Evolutionary conservation across 2,888 invertebrate genomes (phyloP), one percentile per base, ranked within the genome.

Genomic region (Linyphia triangularis): DNA sequence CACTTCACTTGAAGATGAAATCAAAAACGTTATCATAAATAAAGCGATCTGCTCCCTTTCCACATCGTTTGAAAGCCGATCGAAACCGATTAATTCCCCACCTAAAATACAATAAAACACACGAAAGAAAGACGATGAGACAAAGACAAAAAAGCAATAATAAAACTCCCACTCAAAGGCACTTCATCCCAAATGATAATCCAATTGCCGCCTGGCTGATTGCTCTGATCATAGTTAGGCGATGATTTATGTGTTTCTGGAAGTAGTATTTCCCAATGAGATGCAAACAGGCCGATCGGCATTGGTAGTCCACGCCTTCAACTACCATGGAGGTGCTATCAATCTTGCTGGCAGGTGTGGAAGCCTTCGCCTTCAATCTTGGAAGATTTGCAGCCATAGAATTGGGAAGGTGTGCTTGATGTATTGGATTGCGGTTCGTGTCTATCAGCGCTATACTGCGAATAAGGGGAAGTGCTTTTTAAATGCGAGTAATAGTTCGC

Each of bases 121-220:
- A 16, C 22, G 37, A 73, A 83, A 51, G 75, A 26, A 59, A 37
- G 33, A 4, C 26, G 37, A 22, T 28, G 16, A 51, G n/a, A 43
- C 43, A 43, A 26, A 7, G 26, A 28, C 28, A 28, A 33, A 77
- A 81, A 37, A 26, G 57, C 13, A 69, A 65, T 43, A 63, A 78
- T 65, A 22, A 26, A 13, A 19, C 3, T 19, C 33, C 43, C 28
- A 65, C 30, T 70, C 22, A 6, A 75, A 40, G 16, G 77, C 77
- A 43, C 59, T 78, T 61, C 67, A 75, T 16, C 77, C 43, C 61
- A 61, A 73, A 86, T 86, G 86, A 86, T 86, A 86, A 86, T 86
- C 86, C 86, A 81, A 79, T 81, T 67, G 86, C 65, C 30, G 57
- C 24, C 70, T 75, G 75, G 75, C n/a, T 69, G 84, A 83, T 83